Evolutionary conservation across 2,797 vertebrate genomes (phyloP).

Genomic region (Geotrypetes seraphini): DNA sequence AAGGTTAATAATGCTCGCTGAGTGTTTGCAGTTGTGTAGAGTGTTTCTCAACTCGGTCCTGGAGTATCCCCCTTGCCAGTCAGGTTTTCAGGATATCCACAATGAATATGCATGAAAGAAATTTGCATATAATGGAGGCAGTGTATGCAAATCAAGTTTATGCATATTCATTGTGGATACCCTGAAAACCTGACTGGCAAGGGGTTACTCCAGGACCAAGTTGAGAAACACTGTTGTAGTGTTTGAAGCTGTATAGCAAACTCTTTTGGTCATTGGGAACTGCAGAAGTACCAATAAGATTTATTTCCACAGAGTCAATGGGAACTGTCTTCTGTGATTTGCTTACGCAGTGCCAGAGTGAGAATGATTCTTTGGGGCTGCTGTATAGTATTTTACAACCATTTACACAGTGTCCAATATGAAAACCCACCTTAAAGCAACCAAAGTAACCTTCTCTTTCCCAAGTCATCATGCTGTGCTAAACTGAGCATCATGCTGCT

Average conservation of each 20-base stretch:
- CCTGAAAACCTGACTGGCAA: too few relatives aligned
- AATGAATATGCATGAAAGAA: too few relatives aligned
- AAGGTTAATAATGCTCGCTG: constrained; percentile 29
- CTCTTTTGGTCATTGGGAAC: constrained; percentile 40
- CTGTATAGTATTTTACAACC: constrained; percentile 22
- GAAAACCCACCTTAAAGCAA: constrained; percentile 6
- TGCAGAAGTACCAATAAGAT: constrained; percentile 45
- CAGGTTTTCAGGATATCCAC: too few relatives aligned
- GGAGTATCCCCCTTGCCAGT: too few relatives aligned
- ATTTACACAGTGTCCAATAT: constrained; percentile 27
- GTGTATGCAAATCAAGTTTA: too few relatives aligned
- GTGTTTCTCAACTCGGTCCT: too few relatives aligned
- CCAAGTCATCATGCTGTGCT: too few relatives aligned
- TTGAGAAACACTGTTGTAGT: too few relatives aligned
- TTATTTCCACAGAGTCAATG: constrained; percentile 35
- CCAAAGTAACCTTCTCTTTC: background rate
- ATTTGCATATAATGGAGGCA: too few relatives aligned
- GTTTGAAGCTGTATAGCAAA: constrained; percentile 22
- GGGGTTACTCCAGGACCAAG: too few relatives aligned
- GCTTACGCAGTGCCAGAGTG: constrained; percentile 21
- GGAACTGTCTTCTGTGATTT: constrained; percentile 35
- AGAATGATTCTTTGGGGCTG: constrained; percentile 25
- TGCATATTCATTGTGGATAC: too few relatives aligned
- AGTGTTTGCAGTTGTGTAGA: constrained; percentile 40
- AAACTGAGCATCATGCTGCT: too few relatives aligned